Evolutionary conservation across 2,888 invertebrate genomes (phyloP), one percentile per base, ranked within the genome.

Genomic region (Lasioglossum malachurum): DNA sequence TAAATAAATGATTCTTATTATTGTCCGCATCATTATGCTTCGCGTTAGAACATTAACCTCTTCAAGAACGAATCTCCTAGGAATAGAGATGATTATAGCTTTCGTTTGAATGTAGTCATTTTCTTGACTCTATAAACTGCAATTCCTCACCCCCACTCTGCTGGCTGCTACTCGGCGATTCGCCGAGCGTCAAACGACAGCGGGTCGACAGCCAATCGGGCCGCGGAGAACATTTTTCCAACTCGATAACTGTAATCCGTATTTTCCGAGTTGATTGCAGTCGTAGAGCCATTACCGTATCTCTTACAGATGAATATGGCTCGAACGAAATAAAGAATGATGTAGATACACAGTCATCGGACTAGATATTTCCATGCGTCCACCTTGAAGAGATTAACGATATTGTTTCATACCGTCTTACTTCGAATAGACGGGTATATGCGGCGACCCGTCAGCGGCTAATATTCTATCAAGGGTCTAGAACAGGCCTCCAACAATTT

Each of bases 21-120:
- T 38, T n/a, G 38, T 71, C 71, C n/a, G 35, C 41, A 41, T 71
- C 41, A 41, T 71, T 71, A 69, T 69, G 69, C 38, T 19, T 10
- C 38, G 69, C 69, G 69, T 38, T 69, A 69, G 69, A 69, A 69
- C 69, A 35, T 38, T 69, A 69, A 69, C 69, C 69, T 69, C 69
- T 38, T 69, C 69, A 38, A 69, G 69, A 69, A 38, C 64, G 64
- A 64, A 64, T 64, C 31, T 64, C 8, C 64, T 64, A 64, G 64
- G 60, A 73, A 27, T 44, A 82, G 38, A 57, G 71, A 46, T 71
- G 49, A 49, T 27, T 75, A 41, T 35, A 35, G 64, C 35, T 19
- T 35, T 64, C 64, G 64, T 19, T 16, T 19, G 31, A 64, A 64
- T 64, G 27, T 64, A 64, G 31, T 31, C 31, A 64, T 64, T 64